Conservation (phyloP, 2,113 vertebrate genomes). For the Phrynosoma blainvillii region DNA sequence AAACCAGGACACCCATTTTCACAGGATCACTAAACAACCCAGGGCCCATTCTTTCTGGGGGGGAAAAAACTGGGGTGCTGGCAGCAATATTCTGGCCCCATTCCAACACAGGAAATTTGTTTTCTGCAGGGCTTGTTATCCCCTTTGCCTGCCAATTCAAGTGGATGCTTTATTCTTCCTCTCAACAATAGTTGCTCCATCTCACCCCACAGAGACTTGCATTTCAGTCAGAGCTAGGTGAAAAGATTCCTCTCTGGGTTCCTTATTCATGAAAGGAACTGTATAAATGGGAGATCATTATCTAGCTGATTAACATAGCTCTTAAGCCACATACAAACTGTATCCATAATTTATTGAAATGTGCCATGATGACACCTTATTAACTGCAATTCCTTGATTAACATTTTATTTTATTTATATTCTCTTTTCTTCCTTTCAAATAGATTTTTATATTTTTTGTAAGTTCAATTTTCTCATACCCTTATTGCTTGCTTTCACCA, state of each 20-base stretch:
- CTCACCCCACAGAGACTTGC: neutral
- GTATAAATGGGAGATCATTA: constrained; percentile 36
- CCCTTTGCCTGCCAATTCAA: neutral
- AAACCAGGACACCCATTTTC: constrained; percentile 2
- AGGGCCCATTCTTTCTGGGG: neutral
- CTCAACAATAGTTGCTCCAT: neutral
- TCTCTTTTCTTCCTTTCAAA: neutral
- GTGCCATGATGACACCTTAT: constrained; percentile 12
- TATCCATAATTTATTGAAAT: constrained; percentile 33
- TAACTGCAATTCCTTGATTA: constrained; percentile 14
- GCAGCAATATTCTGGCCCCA: neutral
- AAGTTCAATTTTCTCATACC: neutral
- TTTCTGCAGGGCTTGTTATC: neutral
- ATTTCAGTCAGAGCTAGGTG: constrained; percentile 17
- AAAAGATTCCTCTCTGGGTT: constrained; percentile 22
- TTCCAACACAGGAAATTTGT: constrained; percentile 2
- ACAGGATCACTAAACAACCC: neutral
- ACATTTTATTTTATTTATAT: constrained; percentile 9
- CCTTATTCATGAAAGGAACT: constrained; percentile 16
- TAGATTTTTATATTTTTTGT: neutral
- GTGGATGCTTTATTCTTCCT: neutral
- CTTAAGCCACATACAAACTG: constrained; percentile 32
- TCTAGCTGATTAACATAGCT: constrained; percentile 36
- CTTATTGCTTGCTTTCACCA: neutral
- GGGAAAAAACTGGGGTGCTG: neutral